These are phyloP conservation scores for Xiphophorus maculatus DNA, from an alignment of 2,113 vertebrate genomes.

Conservation along the genomic window DNA sequence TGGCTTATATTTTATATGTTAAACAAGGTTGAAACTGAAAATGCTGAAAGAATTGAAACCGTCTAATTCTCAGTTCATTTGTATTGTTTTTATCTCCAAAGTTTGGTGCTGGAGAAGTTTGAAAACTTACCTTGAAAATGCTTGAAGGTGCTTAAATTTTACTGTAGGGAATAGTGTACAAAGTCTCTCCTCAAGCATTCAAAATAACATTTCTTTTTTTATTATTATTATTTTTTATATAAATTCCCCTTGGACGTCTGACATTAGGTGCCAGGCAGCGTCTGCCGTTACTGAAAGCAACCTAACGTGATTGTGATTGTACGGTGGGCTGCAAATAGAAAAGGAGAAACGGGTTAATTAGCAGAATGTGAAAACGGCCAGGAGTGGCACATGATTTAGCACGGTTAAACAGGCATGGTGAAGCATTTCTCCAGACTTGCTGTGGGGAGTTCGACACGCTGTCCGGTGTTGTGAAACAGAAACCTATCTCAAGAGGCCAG, in stretches of 20 bases:
- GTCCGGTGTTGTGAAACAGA: conserved; percentile 47
- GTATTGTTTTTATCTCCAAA: too few relatives aligned
- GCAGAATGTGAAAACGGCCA: conserved; percentile 51
- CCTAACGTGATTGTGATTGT: conserved; percentile 24
- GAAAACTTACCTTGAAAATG: too few relatives aligned
- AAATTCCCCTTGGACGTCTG: neutral
- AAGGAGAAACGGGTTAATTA: conserved; percentile 59
- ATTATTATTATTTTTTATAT: neutral
- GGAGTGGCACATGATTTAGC: conserved; percentile 43
- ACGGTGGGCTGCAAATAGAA: conserved; percentile 31
- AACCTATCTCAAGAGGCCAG: conserved; percentile 58
- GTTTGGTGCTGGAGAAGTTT: too few relatives aligned
- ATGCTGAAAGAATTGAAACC: too few relatives aligned
- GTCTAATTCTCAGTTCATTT: too few relatives aligned
- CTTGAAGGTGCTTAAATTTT: too few relatives aligned
- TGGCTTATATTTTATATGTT: too few relatives aligned
- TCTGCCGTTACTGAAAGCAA: conserved; percentile 20
- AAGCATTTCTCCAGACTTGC: conserved; percentile 33
- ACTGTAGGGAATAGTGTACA: too few relatives aligned
- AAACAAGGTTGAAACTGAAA: neutral
- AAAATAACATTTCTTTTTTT: too few relatives aligned
- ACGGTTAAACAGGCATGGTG: conserved; percentile 33
- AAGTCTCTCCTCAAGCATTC: too few relatives aligned
- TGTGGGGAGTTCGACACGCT: conserved; percentile 24
- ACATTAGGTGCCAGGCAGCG: conserved; percentile 17